These are phyloP conservation scores for Agapetus fuscipes DNA, from an alignment of 2,888 invertebrate genomes.

Conservation along the genomic window DNA sequence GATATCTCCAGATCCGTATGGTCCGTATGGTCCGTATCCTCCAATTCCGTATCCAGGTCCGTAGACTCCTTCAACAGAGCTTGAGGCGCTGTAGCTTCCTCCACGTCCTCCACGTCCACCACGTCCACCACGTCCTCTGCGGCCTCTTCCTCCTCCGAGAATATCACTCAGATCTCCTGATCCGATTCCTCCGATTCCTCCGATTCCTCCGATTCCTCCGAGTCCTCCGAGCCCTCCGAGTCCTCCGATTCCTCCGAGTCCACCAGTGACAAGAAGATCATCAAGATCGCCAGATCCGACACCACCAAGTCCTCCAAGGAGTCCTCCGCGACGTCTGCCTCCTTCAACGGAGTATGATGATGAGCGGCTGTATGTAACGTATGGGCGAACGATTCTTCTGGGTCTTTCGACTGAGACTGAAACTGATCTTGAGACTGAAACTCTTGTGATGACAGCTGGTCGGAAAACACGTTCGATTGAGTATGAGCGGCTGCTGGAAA, in stretches of 20 bases:
- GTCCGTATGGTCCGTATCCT: not conserved
- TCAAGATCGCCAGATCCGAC: not conserved
- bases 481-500: not conserved
- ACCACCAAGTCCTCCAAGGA: not conserved
- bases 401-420: not conserved
- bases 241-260: conserved; percentile 2
- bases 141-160: not conserved
- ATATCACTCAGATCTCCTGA: not conserved
- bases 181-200: conserved; percentile 1
- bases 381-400: not conserved
- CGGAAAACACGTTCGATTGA: not conserved
- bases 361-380: not conserved
- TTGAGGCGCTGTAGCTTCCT: not conserved
- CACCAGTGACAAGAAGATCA: conserved; percentile 1
- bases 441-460: not conserved
- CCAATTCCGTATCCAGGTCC: not conserved
- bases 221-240: conserved; percentile 1
- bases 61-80: not conserved
- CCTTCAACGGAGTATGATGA: not conserved
- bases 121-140: not conserved
- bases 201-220: not conserved
- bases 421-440: not conserved
- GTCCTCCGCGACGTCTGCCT: not conserved
- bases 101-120: not conserved
- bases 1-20: not conserved